Evolutionary conservation across 2,888 invertebrate genomes (phyloP).

Genomic region (Yponomeuta sedellus): DNA sequence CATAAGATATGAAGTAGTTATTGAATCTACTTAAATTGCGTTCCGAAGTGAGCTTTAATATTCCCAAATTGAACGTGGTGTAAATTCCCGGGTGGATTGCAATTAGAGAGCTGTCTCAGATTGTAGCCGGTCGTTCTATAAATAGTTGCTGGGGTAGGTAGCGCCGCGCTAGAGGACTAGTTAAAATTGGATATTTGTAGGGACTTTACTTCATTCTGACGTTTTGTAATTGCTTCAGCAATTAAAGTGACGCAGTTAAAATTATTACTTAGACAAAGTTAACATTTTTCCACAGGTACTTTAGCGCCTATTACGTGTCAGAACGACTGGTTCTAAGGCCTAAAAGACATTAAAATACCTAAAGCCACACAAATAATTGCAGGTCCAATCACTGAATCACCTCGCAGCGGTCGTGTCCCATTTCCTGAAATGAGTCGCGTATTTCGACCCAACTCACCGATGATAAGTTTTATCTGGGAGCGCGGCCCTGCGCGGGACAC

Average conservation of each 20-base stretch:
- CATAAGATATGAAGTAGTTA: not conserved
- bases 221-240: not conserved
- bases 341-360: not conserved
- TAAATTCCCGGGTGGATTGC: conserved; percentile 9
- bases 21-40: not conserved
- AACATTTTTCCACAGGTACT: too few relatives aligned
- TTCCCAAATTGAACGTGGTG: not conserved
- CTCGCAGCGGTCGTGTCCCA: not conserved
- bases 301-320: not conserved
- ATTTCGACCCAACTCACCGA: conserved; percentile 8
- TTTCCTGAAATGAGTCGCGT: conserved; percentile 10
- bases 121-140: conserved; percentile 7
- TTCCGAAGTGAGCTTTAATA: not conserved
- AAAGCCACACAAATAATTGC: not conserved
- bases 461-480: conserved; percentile 17
- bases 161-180: not conserved
- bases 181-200: conserved; percentile 2
- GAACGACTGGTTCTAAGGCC: not conserved
- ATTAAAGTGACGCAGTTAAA: too few relatives aligned
- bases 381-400: not conserved
- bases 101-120: conserved; percentile 8
- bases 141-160: not conserved
- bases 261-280: too few relatives aligned
- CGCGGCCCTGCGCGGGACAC: conserved; percentile 14
- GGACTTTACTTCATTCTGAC: not conserved